Evolutionary conservation across 2,888 invertebrate species (phyloP).

Genomic region (Pammene aurita): DNA sequence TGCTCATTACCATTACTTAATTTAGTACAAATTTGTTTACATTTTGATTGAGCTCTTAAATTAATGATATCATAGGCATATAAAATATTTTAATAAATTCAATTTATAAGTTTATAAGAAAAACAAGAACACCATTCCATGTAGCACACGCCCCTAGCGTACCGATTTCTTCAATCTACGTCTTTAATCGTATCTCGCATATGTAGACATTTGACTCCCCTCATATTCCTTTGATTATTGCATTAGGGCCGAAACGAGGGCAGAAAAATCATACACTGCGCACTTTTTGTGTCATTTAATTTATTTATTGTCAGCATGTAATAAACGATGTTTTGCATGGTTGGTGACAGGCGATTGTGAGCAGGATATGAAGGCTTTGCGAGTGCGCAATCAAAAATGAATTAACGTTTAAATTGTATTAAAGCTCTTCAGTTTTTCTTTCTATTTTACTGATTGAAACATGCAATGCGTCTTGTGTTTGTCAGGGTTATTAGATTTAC

Average conservation of each 20-base stretch:
- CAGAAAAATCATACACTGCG: conserved; percentile 67
- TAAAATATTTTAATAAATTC: no score
- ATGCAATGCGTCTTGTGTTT: not conserved
- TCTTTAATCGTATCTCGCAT: conserved; percentile 75
- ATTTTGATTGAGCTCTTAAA: no score
- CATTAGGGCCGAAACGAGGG: conserved; percentile 72
- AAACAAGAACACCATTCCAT: conserved; percentile 12
- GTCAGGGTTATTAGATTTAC: not conserved
- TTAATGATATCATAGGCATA: no score
- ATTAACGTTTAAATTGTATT: conserved; percentile 52
- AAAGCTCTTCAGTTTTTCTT: conserved; percentile 47
- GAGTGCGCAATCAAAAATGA: conserved; percentile 68
- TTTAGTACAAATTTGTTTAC: no score
- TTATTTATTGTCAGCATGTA: conserved; percentile 78
- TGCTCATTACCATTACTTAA: no score
- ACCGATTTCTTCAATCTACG: conserved; percentile 60
- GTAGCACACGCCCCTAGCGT: conserved; percentile 57
- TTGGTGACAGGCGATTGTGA: conserved; percentile 68
- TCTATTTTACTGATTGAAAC: conserved; percentile 11
- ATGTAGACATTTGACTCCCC: conserved; percentile 78
- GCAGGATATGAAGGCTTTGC: conserved; percentile 59
- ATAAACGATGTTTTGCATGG: conserved; percentile 78
- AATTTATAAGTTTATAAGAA: not conserved
- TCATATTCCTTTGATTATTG: conserved; percentile 81
- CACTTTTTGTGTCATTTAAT: conserved; percentile 76